phyloP scores from a whole-genome alignment of 2,113 vertebrate genomes.

The Platichthys stellatus region DNA sequence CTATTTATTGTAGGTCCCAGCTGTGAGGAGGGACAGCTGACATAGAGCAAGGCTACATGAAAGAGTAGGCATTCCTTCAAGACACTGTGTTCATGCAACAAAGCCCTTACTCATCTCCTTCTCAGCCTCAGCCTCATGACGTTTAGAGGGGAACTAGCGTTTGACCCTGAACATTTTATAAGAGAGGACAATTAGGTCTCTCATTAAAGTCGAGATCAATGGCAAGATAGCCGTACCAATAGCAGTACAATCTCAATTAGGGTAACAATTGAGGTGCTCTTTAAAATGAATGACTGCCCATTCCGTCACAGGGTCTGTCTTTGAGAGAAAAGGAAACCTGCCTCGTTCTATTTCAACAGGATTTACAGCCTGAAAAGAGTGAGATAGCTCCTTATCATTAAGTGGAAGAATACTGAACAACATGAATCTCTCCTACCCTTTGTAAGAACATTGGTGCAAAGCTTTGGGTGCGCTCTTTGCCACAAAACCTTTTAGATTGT shows the following conservation, averaged over 20 bases:
- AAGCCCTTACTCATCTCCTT: constrained; percentile 66
- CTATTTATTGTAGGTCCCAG: constrained; percentile 71
- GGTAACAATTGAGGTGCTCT: constrained; percentile 62
- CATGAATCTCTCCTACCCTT: constrained; percentile 24
- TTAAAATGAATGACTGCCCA: constrained; percentile 64
- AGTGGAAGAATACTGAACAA: constrained; percentile 21
- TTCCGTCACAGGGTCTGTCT: constrained; percentile 31
- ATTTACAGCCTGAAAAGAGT: constrained; percentile 1
- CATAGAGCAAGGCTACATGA: constrained; percentile 65
- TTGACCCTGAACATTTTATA: constrained; percentile 70
- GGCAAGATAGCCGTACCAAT: constrained; percentile 52
- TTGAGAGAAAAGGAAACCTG: constrained; percentile 30
- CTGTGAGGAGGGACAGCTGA: constrained; percentile 57
- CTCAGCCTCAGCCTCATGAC: constrained; percentile 52
- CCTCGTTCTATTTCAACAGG: constrained; percentile 27
- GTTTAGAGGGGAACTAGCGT: constrained; percentile 53
- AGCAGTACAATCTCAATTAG: constrained; percentile 64
- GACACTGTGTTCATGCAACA: constrained; percentile 53
- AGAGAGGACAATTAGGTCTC: constrained; percentile 73
- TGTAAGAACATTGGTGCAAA: constrained; percentile 26
- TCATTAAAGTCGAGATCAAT: constrained; percentile 81
- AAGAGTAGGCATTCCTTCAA: constrained; percentile 65
- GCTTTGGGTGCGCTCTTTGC: not conserved
- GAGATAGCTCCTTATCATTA: constrained; percentile 14
- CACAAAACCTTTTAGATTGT: constrained; percentile 25